A percentile compares a stretch with the other conserved stretches of the same genome.
Evolutionary conservation across 2,888 invertebrate genomes (phyloP).

Genomic region (Netelia melanura): DNA sequence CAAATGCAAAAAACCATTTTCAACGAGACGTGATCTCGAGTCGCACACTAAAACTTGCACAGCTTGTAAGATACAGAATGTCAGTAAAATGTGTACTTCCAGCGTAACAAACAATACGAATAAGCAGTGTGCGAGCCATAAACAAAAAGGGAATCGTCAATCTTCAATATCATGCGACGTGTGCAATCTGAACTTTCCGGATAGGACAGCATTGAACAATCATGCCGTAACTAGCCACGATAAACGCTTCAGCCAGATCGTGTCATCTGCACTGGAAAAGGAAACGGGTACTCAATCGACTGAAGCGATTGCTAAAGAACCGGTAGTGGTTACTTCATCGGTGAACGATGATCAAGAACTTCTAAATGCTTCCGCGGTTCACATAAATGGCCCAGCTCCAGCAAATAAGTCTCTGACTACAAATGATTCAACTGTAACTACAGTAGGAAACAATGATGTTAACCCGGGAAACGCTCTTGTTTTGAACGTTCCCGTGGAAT

Average conservation of each 20-base stretch:
- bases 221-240: slow-evolving; percentile 35
- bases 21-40: slow-evolving; percentile 65
- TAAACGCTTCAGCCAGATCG: slow-evolving; percentile 8
- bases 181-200: slow-evolving; percentile 8
- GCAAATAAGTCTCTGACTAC: slow-evolving; percentile 13
- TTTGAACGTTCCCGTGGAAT: slow-evolving; percentile 5
- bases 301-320: slow-evolving; percentile 42
- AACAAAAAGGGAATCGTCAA: too few relatives aligned
- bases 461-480: neutral
- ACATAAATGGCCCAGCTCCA: neutral
- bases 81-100: neutral
- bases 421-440: neutral
- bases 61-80: neutral
- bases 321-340: slow-evolving; percentile 54
- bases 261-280: neutral
- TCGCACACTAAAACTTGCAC: neutral
- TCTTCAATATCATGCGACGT: slow-evolving; percentile 32
- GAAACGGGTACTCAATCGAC: slow-evolving; percentile 5
- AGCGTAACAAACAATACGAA: neutral
- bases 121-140: neutral
- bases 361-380: slow-evolving; percentile 6
- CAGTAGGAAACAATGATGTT: neutral
- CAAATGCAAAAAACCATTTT: slow-evolving; percentile 75
- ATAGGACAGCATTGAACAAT: slow-evolving; percentile 21
- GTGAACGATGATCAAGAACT: too few relatives aligned